phyloP scores from a whole-genome alignment of 2,797 vertebrate species.

The Rhinophrynus dorsalis region DNA sequence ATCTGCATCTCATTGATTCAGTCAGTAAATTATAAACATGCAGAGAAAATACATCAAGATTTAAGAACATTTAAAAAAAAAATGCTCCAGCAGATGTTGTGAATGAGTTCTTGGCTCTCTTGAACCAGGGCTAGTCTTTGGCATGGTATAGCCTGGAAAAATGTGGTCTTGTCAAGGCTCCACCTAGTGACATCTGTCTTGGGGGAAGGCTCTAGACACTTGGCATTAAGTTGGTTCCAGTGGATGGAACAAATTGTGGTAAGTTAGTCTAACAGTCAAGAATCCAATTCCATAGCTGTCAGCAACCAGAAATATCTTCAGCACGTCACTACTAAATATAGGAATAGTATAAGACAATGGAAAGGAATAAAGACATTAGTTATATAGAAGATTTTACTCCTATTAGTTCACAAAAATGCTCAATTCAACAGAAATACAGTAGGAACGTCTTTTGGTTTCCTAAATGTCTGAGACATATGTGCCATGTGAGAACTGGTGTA shows the following conservation, averaged over 20 bases:
- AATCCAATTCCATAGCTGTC: conserved; percentile 5
- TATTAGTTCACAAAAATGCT: neutral
- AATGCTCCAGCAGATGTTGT: neutral
- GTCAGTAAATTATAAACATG: too few relatives aligned
- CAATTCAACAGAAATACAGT: too few relatives aligned
- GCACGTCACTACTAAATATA: neutral
- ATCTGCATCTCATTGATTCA: too few relatives aligned
- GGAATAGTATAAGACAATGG: neutral
- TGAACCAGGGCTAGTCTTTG: neutral
- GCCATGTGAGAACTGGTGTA: too few relatives aligned
- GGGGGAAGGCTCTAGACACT: neutral
- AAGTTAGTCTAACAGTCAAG: conserved; percentile 1
- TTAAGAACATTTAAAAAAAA: neutral
- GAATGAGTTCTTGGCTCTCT: neutral
- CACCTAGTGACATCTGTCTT: conserved; percentile 1
- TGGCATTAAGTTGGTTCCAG: neutral
- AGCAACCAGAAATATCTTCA: conserved; percentile 13
- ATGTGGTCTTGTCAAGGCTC: neutral
- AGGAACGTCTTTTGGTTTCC: too few relatives aligned
- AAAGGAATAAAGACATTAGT: neutral
- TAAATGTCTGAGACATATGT: too few relatives aligned
- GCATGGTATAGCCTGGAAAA: neutral
- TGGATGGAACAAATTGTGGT: conserved; percentile 26
- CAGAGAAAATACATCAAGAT: too few relatives aligned
- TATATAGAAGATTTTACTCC: neutral